Evolutionary conservation across 2,797 vertebrate genomes (phyloP), one percentile per base, ranked within the genome.

Genomic region (Myripristis murdjan): DNA sequence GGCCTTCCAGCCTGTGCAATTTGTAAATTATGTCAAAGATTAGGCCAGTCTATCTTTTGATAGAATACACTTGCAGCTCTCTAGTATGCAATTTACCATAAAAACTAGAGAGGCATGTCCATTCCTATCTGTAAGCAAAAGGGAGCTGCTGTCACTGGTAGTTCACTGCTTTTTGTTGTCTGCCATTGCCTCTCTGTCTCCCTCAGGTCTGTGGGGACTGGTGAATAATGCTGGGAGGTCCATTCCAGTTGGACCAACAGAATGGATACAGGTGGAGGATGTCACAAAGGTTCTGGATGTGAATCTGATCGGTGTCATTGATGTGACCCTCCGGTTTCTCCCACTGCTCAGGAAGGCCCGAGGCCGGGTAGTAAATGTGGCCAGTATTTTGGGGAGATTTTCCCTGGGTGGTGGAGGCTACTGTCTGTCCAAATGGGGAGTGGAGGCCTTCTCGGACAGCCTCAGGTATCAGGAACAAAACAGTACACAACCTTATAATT

Each of bases 381-480:
- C 95, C 79, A 97, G 96, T 37, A n/a, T 96, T 1, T 87, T 96
- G 39, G 96, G 96, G 22, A 80, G 94, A 57, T 76, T 97, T 64
- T 89, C 95, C 6, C 64, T 96, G 7, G 71, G 58, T 2, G 93
- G 96, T 14, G 97, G 96, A 74, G 96, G 95, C 31, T 97, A 97
- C 67, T 93, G 91, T 53, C 81, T 91, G 55, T 97, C 96, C 37
- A 98, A 97, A 82, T 96, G 77, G 22, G 96, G 95, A 16, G 95
- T 97, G 79, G 96, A 97, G 82, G 94, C 93, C 70, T 98, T 97
- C 91, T 97, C 96, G 8, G 95, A 97, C 87, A 94, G 92, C 70
- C 90, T 97, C 91, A 97, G 96, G 95, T 97, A 91, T 8, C 11
- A 16, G 15, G 18, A 33, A 7, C 9, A 48, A 16, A 18, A 31